Percentiles rank a stretch among this genome's conserved stretches.
phyloP scores from a whole-genome alignment of 2,888 invertebrate species.

The Frankliniella fusca region DNA sequence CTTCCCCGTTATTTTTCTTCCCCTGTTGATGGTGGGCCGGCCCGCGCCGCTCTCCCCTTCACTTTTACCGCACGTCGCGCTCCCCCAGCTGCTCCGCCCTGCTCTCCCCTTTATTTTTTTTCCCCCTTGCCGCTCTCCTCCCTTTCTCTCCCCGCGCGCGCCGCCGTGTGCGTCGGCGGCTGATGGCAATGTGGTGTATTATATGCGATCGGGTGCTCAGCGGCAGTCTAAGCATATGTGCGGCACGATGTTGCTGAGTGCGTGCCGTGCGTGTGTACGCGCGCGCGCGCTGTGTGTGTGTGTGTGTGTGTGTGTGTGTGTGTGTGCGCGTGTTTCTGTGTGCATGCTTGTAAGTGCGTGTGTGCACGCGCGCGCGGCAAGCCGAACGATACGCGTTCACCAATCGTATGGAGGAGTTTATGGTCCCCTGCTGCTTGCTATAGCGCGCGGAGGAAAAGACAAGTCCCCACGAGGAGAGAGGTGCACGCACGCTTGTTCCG shows the following conservation, averaged over 20 bases:
- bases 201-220: constrained; percentile 10
- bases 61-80: background rate
- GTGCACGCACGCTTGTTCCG: no score
- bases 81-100: background rate
- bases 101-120: background rate
- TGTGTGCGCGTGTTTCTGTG: background rate
- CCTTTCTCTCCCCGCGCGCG: background rate
- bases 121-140: background rate
- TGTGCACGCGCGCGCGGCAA: no score
- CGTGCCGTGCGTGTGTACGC: background rate
- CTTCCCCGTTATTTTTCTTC: constrained; percentile 2
- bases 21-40: background rate
- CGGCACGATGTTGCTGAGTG: background rate
- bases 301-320: background rate
- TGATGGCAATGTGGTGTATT: constrained; percentile 1
- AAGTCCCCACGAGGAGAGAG: no score
- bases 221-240: background rate
- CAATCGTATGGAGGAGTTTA: no score
- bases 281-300: background rate
- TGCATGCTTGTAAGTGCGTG: no score
- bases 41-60: background rate
- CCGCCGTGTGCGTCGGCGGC: background rate
- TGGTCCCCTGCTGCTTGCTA: no score
- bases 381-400: no score
- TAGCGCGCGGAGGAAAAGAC: no score